Base-by-base conservation (phyloP, 2,113 vertebrate species). In the Sorex araneus region DNA sequence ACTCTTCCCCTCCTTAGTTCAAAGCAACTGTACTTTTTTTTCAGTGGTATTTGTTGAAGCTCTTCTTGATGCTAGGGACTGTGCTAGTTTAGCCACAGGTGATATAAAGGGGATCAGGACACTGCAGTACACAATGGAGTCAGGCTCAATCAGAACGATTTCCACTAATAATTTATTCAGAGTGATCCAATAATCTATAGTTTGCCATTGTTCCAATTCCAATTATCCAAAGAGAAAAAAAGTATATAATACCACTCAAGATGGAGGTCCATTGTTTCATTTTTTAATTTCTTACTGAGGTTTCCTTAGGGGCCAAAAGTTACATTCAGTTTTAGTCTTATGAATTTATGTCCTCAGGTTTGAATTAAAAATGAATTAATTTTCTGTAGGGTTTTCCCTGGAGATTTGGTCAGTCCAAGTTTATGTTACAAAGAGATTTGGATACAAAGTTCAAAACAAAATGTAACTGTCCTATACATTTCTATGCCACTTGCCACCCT, bases 381-480 rank as follows among this genome's bases (percentile, higher is more conserved):
- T 95, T 95, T 79, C 60, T 85, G 8, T 87, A 87, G 77, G 54
- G 80, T n/a, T 69, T 95, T 95, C 89, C 70, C 91, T 81, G 40
- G 74, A 93, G 91, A 90, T 64, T 60, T 87, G 32, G n/a, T 73
- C 71, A 7, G 70, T 79, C 90, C 70, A 95, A 90, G 36, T n/a
- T 82, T 93, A 71, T 73, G 57, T 79, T 95, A 66, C 85, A 93
- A 96, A 88, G 36, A 81, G 34, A 79, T 87, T 93, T 88, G 32
- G 88, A 91, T 93, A 85, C 92, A 34, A 85, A 88, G 34, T n/a
- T 92, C 60, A 82, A 90, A 91, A 82, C n/a, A 75, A 82, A 89
- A 91, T 80, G 47, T 89, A 73, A 92, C 66, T 77, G 79, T 67
- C 73, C 19, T 93, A 73, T 92, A 93, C 84, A 45, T 64, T 50